Base-by-base conservation (phyloP, 2,797 vertebrate species). In the Catamblyrhynchus diadema region DNA sequence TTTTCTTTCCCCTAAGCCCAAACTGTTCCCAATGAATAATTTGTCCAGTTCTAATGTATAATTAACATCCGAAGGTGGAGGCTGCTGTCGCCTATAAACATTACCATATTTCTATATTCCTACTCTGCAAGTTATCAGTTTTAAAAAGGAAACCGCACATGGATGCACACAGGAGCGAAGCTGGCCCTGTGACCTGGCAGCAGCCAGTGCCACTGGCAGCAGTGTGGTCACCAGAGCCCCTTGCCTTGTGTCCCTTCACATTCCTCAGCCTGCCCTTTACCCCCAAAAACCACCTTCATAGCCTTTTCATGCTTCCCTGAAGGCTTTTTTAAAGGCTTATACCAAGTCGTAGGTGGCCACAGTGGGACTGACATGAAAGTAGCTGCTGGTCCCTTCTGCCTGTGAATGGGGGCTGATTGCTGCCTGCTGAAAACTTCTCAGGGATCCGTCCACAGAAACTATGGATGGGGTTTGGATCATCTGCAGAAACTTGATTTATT, bases 201-300 rank as follows among this genome's bases (percentile, higher is more conserved):
- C 67, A 61, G 54, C 0, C 0, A 50, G 61, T 39, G 61, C 51
- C 1, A 1, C 39, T 59, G 53, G 28, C 35, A 41, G 20, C 39
- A 73, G 6, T 0, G 1, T 35, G 50, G 27, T 54, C 54, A 39
- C 57, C 70, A 59, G 42, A 81, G 33, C 19, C 39, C 16, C 32
- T 64, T 0, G 0, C 9, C 12, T 14, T 0, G 0, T 0, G 3
- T 30, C 32, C 4, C 1, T 44, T 82, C 0, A 0, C 23, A 5
- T 50, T 74, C 22, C 30, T 16, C 50, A 42, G 14, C 47, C 35
- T 44, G 12, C 30, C 64, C 27, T 42, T 69, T 53, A 28, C 19
- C 45, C 37, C 15, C 28, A 4, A 0, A 10, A 51, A 12, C 5
- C 6, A 12, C 8, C 54, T 75, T 22, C 37, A 18, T 24, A 57